Evolutionary conservation across 2,888 invertebrate species (phyloP).

Genomic region (Molorchus minor): DNA sequence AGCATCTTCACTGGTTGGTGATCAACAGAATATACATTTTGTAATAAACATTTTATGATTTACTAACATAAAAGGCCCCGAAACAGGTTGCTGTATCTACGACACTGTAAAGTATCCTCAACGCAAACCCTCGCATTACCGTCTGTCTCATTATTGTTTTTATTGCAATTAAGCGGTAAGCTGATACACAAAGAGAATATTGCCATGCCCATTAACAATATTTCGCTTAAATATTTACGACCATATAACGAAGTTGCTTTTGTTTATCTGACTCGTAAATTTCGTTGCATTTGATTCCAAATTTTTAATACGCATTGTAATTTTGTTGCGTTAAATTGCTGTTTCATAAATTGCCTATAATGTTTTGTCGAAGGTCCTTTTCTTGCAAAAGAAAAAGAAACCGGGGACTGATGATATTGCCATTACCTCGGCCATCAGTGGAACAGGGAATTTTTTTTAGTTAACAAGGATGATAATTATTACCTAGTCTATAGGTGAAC

Average conservation of each 20-base stretch:
- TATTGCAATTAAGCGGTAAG: conserved; percentile 55
- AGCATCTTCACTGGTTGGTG: too few relatives aligned
- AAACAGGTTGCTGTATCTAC: not conserved
- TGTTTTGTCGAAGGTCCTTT: not conserved
- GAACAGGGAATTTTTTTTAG: too few relatives aligned
- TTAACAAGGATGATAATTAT: too few relatives aligned
- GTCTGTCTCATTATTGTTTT: conserved; percentile 53
- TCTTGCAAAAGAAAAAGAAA: too few relatives aligned
- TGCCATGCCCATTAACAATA: conserved; percentile 49
- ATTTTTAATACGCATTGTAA: conserved; percentile 33
- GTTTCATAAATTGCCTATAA: conserved; percentile 14
- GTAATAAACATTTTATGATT: too few relatives aligned
- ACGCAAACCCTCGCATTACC: conserved; percentile 34
- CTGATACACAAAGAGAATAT: conserved; percentile 56
- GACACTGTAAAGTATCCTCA: conserved; percentile 10
- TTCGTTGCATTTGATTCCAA: conserved; percentile 31
- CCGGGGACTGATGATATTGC: too few relatives aligned
- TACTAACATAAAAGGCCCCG: too few relatives aligned
- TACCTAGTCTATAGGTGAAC: too few relatives aligned
- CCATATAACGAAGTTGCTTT: conserved; percentile 50
- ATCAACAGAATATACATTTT: too few relatives aligned
- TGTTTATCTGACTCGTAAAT: conserved; percentile 45
- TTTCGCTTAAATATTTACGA: conserved; percentile 51
- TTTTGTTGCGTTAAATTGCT: conserved; percentile 25
- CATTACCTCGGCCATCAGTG: too few relatives aligned